Percentiles rank a stretch among this genome's conserved stretches.
Conservation (phyloP, 2,113 vertebrate genomes). For the Hydropotes inermis region DNA sequence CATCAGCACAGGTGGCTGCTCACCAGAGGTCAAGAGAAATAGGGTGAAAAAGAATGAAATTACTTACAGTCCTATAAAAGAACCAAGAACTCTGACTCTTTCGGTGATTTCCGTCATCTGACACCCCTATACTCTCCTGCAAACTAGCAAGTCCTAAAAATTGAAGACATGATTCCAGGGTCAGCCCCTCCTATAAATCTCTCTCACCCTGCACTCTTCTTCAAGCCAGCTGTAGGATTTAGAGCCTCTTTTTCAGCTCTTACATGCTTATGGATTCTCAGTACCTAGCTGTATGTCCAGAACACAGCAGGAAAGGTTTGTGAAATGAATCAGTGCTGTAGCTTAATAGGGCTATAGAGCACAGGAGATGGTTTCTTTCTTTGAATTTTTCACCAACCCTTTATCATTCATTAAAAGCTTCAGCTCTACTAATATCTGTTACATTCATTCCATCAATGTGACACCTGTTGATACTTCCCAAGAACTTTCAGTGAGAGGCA, state of each 20-base stretch:
- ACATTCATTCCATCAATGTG: neutral
- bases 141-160: neutral
- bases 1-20: neutral
- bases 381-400: neutral
- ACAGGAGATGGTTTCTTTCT: neutral
- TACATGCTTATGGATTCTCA: neutral
- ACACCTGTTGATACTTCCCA: neutral
- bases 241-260: neutral
- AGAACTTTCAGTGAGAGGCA: neutral
- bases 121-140: no score
- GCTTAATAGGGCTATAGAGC: neutral
- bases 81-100: neutral
- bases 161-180: neutral
- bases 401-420: neutral
- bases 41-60: neutral
- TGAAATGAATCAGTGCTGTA: neutral
- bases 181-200: neutral
- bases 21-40: neutral
- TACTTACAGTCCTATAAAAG: neutral
- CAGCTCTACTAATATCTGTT: neutral
- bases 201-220: neutral
- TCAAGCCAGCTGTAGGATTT: neutral
- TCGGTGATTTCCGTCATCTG: neutral
- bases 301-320: neutral
- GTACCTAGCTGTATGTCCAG: neutral